phyloP scores from a whole-genome alignment of 2,113 vertebrate species.

The Eolophus roseicapilla region DNA sequence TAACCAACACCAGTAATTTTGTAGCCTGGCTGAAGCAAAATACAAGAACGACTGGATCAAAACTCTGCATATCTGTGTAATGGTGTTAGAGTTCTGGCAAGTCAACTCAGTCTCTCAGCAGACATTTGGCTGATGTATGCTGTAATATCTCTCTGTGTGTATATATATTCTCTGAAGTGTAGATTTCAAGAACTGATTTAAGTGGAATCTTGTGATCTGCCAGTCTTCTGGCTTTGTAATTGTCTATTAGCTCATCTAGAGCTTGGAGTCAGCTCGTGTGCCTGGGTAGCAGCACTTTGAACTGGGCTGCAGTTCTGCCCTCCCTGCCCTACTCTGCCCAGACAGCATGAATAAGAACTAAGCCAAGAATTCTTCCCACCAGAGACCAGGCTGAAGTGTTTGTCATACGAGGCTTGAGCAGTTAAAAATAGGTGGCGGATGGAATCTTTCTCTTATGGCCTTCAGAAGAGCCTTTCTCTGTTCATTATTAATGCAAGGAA shows the following conservation, averaged over 20 bases:
- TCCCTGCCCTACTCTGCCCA: not conserved
- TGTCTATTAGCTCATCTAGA: not conserved
- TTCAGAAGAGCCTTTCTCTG: not conserved
- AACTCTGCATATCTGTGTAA: not conserved
- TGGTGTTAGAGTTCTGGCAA: not conserved
- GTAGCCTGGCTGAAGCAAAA: not conserved
- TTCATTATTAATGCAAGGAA: not conserved
- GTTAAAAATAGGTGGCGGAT: not conserved
- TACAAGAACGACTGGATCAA: fast-evolving
- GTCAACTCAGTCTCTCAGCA: not conserved
- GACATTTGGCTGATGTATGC: not conserved
- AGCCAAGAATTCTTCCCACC: not conserved
- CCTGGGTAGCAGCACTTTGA: not conserved
- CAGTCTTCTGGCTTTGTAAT: not conserved
- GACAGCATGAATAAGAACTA: not conserved
- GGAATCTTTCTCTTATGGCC: not conserved
- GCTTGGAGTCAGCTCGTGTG: not conserved
- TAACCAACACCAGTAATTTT: not conserved
- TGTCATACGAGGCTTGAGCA: not conserved
- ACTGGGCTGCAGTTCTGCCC: not conserved
- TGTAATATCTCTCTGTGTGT: not conserved
- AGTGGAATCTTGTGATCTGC: not conserved
- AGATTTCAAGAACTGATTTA: not conserved
- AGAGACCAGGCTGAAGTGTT: not conserved
- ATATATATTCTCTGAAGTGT: not conserved